A percentile compares a stretch with the other conserved stretches of the same genome.
These are phyloP conservation scores for Lasioglossum marginatum DNA, from an alignment of 2,888 invertebrate genomes.

Conservation along the genomic window DNA sequence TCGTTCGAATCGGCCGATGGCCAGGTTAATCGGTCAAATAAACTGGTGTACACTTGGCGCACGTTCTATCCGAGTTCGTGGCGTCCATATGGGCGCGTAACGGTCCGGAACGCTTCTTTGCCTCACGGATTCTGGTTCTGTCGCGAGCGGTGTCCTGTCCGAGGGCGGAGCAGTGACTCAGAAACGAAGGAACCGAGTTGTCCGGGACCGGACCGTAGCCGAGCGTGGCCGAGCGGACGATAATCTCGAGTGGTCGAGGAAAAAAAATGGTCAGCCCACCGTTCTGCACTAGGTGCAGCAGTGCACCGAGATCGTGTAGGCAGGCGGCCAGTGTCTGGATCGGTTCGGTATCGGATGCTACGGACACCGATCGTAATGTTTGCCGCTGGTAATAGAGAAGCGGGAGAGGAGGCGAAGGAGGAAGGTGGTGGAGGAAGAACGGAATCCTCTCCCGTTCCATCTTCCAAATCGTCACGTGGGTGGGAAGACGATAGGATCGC, in stretches of 20 bases:
- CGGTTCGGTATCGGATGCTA: conserved; percentile 65
- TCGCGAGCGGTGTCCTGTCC: conserved; percentile 39
- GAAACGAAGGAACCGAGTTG: conserved; percentile 55
- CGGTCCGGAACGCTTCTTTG: conserved; percentile 39
- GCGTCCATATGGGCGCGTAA: conserved; percentile 12
- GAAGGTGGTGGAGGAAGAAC: conserved; percentile 18
- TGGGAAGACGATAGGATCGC: conserved; percentile 68
- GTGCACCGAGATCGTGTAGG: conserved; percentile 60
- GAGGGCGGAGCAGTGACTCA: conserved; percentile 68
- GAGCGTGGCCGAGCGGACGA: conserved; percentile 38
- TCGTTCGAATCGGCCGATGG: neutral
- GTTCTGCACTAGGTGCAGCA: conserved; percentile 55
- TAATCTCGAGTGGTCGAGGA: conserved; percentile 65
- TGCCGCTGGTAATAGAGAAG: conserved; percentile 58
- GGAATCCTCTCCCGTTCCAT: conserved; percentile 55
- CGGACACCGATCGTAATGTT: conserved; percentile 70
- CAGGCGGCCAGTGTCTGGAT: conserved; percentile 50
- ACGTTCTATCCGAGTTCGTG: neutral
- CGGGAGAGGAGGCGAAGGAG: conserved; percentile 32
- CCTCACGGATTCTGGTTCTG: conserved; percentile 32
- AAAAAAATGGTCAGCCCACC: conserved; percentile 66
- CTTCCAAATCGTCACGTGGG: conserved; percentile 63
- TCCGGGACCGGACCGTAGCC: conserved; percentile 35
- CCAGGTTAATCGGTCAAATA: neutral
- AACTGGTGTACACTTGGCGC: neutral